Evolutionary conservation across 2,888 invertebrate species (phyloP), one percentile per base, ranked within the genome.

Genomic region (Microplitis deprimator): DNA sequence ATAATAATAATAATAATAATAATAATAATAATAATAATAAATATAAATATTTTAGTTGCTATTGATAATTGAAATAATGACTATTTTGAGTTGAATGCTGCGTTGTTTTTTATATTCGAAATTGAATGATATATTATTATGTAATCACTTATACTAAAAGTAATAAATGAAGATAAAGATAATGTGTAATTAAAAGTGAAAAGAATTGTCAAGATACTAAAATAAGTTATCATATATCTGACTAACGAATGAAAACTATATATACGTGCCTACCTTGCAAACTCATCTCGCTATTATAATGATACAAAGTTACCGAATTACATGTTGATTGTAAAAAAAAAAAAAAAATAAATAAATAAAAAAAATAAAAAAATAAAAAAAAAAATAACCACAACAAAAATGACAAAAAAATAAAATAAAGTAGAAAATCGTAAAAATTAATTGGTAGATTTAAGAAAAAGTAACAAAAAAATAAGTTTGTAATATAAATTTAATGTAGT

Each of bases 1-100:
- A 62, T 29, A 50, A 64, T n/a, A 59, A 77, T 61, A 69, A 64
- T 20, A 17, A 61, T 16, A 73, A 73, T 61, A 68, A 74, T 67
- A 16, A 50, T 59, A 20, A 39, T 1, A n/a, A n/a, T n/a, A n/a
- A n/a, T n/a, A n/a, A n/a, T n/a, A n/a, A n/a, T n/a, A n/a, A n/a
- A n/a, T n/a, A n/a, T n/a, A n/a, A n/a, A 29, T 29, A 29, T 4
- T 4, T 29, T 1, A 29, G 29, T 29, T 29, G 29, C 29, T 29
- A 29, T 29, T 29, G 29, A 29, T 29, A 29, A 29, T 29, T 29
- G 2, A 29, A 4, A 29, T 29, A 29, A 29, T 29, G 29, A 29
- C 3, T 29, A 29, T 29, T 29, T 29, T 29, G 29, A 29, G 29
- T 29, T 29, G 4, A 29, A 29, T 29, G 29, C 29, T 29, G 29